Conservation (phyloP, 2,888 invertebrate genomes). For the Ophioninae sp. region DNA sequence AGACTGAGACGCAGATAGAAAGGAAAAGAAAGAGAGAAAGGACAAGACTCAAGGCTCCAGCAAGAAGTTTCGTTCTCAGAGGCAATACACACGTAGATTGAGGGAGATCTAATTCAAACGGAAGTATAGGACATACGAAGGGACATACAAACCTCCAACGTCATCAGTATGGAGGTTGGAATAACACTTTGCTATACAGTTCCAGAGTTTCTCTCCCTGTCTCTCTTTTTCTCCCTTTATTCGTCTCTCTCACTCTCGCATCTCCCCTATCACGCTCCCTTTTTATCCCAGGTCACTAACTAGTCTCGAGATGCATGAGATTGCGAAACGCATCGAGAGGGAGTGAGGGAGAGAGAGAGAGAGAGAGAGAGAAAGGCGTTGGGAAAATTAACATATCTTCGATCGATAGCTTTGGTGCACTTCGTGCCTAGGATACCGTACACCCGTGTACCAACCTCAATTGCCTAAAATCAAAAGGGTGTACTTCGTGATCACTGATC, state of each 20-base stretch:
- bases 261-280: neutral
- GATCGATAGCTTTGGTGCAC: constrained; percentile 69
- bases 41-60: constrained; percentile 32
- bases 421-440: constrained; percentile 2
- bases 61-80: constrained; percentile 12
- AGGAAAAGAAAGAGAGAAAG: neutral
- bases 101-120: constrained; percentile 77
- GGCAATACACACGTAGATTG: constrained; percentile 29
- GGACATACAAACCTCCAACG: constrained; percentile 49
- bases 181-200: constrained; percentile 32
- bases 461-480: constrained; percentile 18
- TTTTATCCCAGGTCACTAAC: constrained; percentile 28
- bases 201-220: constrained; percentile 1
- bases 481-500: neutral
- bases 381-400: constrained; percentile 78
- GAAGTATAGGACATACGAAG: constrained; percentile 68
- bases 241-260: neutral
- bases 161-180: constrained; percentile 35
- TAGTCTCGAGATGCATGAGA: constrained; percentile 62
- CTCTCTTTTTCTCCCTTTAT: constrained; percentile 2
- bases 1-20: neutral
- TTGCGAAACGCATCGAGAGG: constrained; percentile 59
- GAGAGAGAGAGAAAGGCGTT: constrained; percentile 65
- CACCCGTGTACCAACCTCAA: constrained; percentile 23
- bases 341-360: neutral